Evolutionary conservation across 2,797 vertebrate species (phyloP).

Genomic region (Anomalospiza imberbis): DNA sequence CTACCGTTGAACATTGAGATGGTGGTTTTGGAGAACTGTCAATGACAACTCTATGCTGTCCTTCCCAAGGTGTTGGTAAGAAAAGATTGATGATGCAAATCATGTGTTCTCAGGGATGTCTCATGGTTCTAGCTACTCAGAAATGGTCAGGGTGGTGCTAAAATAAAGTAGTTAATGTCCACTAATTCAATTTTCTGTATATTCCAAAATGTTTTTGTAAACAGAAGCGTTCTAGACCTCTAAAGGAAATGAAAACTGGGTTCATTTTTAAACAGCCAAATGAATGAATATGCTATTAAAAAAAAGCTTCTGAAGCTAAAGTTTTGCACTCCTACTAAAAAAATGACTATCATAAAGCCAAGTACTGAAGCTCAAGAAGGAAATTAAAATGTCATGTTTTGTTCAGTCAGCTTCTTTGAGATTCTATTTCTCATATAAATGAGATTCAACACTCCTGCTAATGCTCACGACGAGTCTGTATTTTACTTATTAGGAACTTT

Average conservation of each 20-base stretch:
- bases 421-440: neutral
- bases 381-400: constrained; percentile 13
- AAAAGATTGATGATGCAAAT: neutral
- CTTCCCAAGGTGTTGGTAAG: neutral
- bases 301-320: neutral
- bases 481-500: neutral
- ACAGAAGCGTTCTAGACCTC: neutral
- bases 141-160: neutral
- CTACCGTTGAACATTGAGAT: neutral
- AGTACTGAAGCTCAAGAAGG: neutral
- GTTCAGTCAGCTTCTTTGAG: neutral
- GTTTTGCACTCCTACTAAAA: neutral
- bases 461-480: neutral
- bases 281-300: neutral
- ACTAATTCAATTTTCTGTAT: neutral
- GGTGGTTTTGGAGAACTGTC: neutral
- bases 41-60: neutral
- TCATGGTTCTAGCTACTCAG: neutral
- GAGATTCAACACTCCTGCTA: neutral
- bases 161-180: neutral
- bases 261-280: neutral
- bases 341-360: neutral
- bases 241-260: neutral
- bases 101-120: neutral
- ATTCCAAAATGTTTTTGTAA: neutral